Evolutionary conservation across 2,797 vertebrate species (phyloP).

Genomic region (Peromyscus nudipes): DNA sequence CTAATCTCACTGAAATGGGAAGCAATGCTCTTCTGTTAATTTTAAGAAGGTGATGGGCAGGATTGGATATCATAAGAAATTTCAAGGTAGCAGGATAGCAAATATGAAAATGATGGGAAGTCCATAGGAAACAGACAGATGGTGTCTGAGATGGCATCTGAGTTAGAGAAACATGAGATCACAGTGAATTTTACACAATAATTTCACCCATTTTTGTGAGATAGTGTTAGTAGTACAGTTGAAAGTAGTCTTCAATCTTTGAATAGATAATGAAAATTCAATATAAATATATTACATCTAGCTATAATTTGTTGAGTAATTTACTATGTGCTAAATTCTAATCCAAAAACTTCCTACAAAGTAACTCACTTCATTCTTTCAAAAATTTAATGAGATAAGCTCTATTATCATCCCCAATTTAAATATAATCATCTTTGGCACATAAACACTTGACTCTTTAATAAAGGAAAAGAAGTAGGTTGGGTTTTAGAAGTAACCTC

Average conservation of each 20-base stretch:
- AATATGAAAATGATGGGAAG: neutral
- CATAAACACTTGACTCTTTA: conserved; percentile 32
- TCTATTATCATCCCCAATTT: neutral
- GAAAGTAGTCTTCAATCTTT: neutral
- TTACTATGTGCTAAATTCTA: neutral
- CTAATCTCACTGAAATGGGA: conserved; percentile 11
- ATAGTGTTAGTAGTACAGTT: neutral
- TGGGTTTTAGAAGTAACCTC: neutral
- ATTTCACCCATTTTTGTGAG: neutral
- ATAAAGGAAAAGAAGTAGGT: neutral
- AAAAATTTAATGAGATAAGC: neutral
- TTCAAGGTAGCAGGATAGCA: neutral
- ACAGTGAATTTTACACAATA: neutral
- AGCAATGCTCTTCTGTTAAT: neutral
- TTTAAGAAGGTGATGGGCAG: neutral
- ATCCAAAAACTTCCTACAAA: conserved; percentile 27
- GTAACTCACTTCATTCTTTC: neutral
- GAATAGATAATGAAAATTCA: neutral
- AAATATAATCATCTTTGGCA: neutral
- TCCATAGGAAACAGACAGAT: neutral
- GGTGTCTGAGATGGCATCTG: neutral
- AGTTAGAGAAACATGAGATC: conserved; percentile 1
- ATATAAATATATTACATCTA: neutral
- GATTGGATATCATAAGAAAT: neutral
- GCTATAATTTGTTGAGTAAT: neutral